Base-by-base conservation (phyloP, 2,113 vertebrate genomes). In the Macheiramphus alcinus region DNA sequence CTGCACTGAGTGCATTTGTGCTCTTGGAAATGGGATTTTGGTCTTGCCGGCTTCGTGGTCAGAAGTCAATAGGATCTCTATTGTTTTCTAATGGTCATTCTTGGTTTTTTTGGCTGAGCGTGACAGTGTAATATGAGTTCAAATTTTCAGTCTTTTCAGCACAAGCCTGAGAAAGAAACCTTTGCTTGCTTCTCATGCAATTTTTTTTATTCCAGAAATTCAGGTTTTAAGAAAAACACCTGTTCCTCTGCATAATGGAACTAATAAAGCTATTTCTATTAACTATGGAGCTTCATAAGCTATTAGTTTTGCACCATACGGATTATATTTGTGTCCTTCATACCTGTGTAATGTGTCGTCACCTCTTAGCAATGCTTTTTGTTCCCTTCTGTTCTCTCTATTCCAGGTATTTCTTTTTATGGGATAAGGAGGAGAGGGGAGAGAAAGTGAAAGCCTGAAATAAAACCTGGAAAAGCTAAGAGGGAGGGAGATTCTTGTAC, bases 1-100 rank as follows among this genome's bases (percentile, higher is more conserved):
- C 66, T 11, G 67, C 48, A 3, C 84, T 3, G 16, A 9, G 36
- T 2, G 5, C 3, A 0, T 18, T 15, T 40, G 32, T 31, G 45
- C 63, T 36, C 47, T 10, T 62, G 73, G 55, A 21, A 25, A 3
- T 5, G 26, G 67, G 67, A 22, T 12, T 6, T 59, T 4, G 70
- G 23, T 23, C 45, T 27, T 16, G 14, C 34, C 26, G 52, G 25
- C 74, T 27, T 47, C 14, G 0, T 9, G 31, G 4, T 25, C 36
- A 34, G 27, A 70, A 68, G 53, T 17, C 68, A 50, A 0, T 5
- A 36, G 59, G 19, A 8, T 56, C 53, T 67, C 47, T 16, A 3
- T 45, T 81, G 23, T 31, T 56, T 61, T 40, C 34, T 21, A 15
- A 45, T 7, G 23, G 23, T 5, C 34, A 11, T n/a, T 66, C 52